Conservation (phyloP, 1,140 invertebrate species). For the Leptinotarsa texana region DNA sequence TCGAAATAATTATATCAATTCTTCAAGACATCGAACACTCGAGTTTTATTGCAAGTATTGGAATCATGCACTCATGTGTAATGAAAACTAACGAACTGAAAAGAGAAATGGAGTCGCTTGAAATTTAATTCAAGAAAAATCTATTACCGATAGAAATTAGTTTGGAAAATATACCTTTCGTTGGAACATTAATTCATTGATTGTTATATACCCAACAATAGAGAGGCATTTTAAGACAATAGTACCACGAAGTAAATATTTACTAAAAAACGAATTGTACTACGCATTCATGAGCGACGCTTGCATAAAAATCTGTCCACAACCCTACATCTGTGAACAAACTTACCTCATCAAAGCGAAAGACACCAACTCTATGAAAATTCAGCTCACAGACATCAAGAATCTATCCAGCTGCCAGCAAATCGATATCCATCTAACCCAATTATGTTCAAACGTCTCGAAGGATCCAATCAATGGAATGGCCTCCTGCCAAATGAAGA, state of each 20-base stretch:
- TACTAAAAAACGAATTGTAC: background rate
- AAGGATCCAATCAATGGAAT: background rate
- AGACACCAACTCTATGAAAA: background rate
- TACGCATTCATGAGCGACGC: background rate
- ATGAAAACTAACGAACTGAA: background rate
- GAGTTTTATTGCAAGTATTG: background rate
- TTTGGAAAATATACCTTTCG: no score
- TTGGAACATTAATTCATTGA: no score
- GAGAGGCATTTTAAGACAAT: background rate
- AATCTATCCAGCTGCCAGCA: background rate
- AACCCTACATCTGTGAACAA: background rate
- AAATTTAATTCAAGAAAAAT: background rate
- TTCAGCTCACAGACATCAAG: background rate
- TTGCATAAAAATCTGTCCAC: background rate
- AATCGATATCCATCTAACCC: background rate
- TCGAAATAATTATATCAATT: slow-evolving; percentile 7
- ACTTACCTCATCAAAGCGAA: background rate
- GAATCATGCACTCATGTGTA: background rate
- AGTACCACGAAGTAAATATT: background rate
- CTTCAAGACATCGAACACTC: slow-evolving; percentile 5
- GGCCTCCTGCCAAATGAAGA: background rate
- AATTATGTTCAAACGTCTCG: background rate
- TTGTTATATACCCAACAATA: background rate
- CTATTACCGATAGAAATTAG: no score
- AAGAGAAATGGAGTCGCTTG: background rate